Conservation (phyloP, 2,113 vertebrate genomes). For the Isichthys henryi region DNA sequence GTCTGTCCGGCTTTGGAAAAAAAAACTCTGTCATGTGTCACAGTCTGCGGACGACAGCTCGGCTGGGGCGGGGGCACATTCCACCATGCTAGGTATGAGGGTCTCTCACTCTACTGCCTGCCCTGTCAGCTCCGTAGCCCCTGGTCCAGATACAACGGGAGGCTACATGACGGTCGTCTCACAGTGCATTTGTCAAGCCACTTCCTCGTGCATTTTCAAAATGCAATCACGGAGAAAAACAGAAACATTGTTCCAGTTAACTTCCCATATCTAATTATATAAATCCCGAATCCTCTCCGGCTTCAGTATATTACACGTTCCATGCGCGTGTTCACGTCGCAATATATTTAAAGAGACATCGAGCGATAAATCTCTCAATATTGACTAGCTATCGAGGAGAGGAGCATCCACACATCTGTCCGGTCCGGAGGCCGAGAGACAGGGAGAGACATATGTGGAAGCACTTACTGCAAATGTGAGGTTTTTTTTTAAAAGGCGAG, state of each 20-base stretch:
- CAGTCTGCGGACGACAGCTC: neutral
- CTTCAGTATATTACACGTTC: neutral
- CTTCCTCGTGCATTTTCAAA: neutral
- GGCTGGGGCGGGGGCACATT: neutral
- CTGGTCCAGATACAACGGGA: neutral
- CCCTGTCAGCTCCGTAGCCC: neutral
- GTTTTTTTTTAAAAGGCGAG: neutral
- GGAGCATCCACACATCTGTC: neutral
- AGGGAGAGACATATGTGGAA: constrained; percentile 21
- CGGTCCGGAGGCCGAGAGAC: neutral
- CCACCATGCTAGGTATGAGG: neutral
- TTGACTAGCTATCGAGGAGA: neutral
- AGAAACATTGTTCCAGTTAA: neutral
- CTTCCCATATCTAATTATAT: neutral
- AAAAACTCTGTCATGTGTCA: neutral
- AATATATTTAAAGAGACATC: constrained; percentile 4
- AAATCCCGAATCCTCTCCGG: neutral
- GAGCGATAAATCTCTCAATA: constrained; percentile 5
- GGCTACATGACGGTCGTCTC: neutral
- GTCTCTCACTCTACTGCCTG: neutral
- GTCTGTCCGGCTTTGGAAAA: neutral
- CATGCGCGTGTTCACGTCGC: neutral
- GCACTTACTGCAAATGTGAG: constrained; percentile 9
- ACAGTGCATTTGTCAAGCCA: neutral
- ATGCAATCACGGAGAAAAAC: neutral